Evolutionary conservation across 2,797 vertebrate species (phyloP).

Genomic region (Avahi laniger): DNA sequence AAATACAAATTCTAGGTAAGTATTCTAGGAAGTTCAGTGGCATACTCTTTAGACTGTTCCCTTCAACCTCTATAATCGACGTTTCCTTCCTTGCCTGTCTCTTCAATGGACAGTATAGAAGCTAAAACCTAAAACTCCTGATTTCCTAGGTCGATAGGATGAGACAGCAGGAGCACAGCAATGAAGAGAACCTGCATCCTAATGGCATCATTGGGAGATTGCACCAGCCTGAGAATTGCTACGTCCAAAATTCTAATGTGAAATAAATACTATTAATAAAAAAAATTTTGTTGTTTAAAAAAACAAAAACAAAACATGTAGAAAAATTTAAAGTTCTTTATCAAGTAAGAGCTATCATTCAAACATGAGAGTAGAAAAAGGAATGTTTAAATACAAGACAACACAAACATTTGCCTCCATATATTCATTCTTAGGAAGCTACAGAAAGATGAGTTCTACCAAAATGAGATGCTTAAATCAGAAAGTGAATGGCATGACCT

Average conservation of each 20-base stretch:
- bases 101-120: neutral
- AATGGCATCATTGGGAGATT: neutral
- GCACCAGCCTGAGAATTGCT: neutral
- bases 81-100: neutral
- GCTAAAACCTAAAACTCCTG: neutral
- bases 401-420: neutral
- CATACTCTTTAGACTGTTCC: neutral
- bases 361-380: neutral
- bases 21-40: neutral
- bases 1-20: neutral
- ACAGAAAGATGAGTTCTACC: neutral
- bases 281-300: neutral
- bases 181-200: neutral
- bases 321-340: neutral
- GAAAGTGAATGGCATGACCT: neutral
- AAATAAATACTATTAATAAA: neutral
- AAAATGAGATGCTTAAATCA: neutral
- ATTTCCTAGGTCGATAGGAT: neutral
- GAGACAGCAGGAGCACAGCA: neutral
- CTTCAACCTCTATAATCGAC: neutral
- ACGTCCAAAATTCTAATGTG: neutral
- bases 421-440: neutral
- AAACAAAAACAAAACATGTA: neutral
- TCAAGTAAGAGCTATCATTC: neutral
- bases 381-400: neutral